Evolutionary conservation across 2,888 invertebrate genomes (phyloP).

Genomic region (Phragmatobia fuliginosa): DNA sequence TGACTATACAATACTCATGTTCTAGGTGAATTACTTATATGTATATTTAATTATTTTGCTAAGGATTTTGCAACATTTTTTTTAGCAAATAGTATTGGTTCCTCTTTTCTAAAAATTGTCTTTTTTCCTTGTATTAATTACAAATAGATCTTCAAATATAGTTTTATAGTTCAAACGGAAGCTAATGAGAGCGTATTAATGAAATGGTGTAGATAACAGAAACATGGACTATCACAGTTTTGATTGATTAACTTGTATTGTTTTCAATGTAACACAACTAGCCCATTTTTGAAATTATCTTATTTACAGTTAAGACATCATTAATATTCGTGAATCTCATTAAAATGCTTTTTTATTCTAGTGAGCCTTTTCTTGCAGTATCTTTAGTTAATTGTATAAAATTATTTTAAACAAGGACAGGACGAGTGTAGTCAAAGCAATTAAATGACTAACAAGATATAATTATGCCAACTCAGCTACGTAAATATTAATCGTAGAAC

Average conservation of each 20-base stretch:
- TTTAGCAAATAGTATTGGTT: too few relatives aligned
- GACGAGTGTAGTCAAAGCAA: slow-evolving; percentile 51
- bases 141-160: too few relatives aligned
- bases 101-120: not conserved
- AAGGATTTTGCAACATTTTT: slow-evolving; percentile 29
- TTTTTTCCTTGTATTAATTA: not conserved
- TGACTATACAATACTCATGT: slow-evolving; percentile 74
- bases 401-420: slow-evolving; percentile 44
- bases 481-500: slow-evolving; percentile 67
- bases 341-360: slow-evolving; percentile 40
- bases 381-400: slow-evolving; percentile 49
- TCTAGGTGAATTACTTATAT: slow-evolving; percentile 55
- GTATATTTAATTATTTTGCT: slow-evolving; percentile 68
- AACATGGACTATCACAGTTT: too few relatives aligned
- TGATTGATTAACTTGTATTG: too few relatives aligned
- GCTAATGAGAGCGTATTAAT: too few relatives aligned
- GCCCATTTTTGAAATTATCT: slow-evolving; percentile 38
- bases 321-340: too few relatives aligned
- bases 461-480: slow-evolving; percentile 65
- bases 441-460: slow-evolving; percentile 58
- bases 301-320: too few relatives aligned
- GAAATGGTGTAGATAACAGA: too few relatives aligned
- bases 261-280: too few relatives aligned
- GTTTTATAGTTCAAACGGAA: not conserved
- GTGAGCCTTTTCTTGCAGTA: slow-evolving; percentile 37